phyloP scores from a whole-genome alignment of 2,113 vertebrate species.

The Gallinago media region DNA sequence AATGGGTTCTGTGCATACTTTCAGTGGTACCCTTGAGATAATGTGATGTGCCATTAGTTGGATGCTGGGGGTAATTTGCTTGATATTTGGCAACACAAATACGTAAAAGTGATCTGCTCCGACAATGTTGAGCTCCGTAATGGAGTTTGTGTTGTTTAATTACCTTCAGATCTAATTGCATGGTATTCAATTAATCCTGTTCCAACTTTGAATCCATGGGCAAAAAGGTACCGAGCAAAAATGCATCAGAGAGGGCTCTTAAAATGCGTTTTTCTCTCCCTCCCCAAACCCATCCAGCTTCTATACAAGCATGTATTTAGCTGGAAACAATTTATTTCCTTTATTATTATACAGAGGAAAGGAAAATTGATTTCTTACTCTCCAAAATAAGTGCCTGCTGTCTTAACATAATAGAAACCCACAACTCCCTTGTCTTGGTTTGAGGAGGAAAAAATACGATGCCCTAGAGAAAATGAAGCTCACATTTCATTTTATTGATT shows the following conservation, averaged over 20 bases:
- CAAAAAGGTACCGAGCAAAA: not conserved
- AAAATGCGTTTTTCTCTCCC: not conserved
- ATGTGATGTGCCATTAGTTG: not conserved
- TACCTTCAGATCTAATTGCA: constrained; percentile 26
- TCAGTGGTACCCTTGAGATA: constrained; percentile 17
- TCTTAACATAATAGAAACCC: not conserved
- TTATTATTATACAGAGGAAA: not conserved
- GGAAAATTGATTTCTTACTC: not conserved
- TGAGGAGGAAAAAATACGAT: fast-evolving
- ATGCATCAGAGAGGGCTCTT: not conserved
- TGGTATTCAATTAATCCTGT: not conserved
- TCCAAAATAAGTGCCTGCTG: not conserved
- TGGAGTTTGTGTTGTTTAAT: constrained; percentile 56
- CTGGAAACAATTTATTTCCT: not conserved
- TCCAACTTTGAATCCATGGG: not conserved
- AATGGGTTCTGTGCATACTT: not conserved
- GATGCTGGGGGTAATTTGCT: constrained; percentile 36
- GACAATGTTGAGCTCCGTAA: not conserved
- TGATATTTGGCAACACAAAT: constrained; percentile 1
- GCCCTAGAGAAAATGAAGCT: not conserved
- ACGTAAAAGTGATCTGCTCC: not conserved
- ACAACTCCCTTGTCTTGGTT: not conserved
- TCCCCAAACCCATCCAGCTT: not conserved
- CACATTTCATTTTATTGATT: not conserved
- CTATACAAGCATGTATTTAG: not conserved